These are phyloP conservation scores for Paedocypris sp. DNA, from an alignment of 2,113 vertebrate genomes.

Conservation along the genomic window DNA sequence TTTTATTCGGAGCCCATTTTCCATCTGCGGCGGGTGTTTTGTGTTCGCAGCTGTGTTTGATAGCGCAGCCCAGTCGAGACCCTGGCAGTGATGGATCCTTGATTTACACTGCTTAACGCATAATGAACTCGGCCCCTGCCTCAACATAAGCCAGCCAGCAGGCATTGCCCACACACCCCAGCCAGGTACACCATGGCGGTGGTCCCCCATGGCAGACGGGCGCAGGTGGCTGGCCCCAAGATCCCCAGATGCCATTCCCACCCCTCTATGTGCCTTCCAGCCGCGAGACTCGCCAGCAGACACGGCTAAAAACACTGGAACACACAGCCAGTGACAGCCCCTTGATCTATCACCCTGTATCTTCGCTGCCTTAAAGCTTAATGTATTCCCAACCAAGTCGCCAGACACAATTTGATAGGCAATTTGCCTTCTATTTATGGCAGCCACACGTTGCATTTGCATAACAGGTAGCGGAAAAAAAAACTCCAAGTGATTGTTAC, in stretches of 20 bases:
- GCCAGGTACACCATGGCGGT: slow-evolving; percentile 33
- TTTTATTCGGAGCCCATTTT: slow-evolving; percentile 63
- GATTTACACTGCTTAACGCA: slow-evolving; percentile 64
- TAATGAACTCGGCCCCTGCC: slow-evolving; percentile 54
- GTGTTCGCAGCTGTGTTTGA: slow-evolving; percentile 72
- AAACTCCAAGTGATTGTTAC: slow-evolving; percentile 9
- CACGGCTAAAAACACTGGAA: slow-evolving; percentile 22
- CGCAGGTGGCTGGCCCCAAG: slow-evolving; percentile 62
- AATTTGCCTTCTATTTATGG: slow-evolving; percentile 38
- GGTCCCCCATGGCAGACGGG: slow-evolving; percentile 31
- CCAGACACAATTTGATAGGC: slow-evolving; percentile 49
- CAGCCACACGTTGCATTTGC: slow-evolving; percentile 26
- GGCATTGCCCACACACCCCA: slow-evolving; percentile 23
- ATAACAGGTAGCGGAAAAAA: slow-evolving; percentile 28
- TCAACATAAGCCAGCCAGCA: slow-evolving; percentile 23
- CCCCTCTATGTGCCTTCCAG: slow-evolving; percentile 41
- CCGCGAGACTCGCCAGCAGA: slow-evolving; percentile 25
- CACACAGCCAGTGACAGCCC: slow-evolving; percentile 29
- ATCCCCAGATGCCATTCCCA: slow-evolving; percentile 48
- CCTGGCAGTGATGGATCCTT: slow-evolving; percentile 60
- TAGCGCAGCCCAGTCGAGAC: slow-evolving; percentile 48
- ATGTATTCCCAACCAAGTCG: slow-evolving; percentile 45
- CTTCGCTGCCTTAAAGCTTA: slow-evolving; percentile 40
- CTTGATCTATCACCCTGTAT: slow-evolving; percentile 50
- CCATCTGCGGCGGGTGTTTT: slow-evolving; percentile 60